phyloP scores from a whole-genome alignment of 2,888 invertebrate species.

The Piscicola geometra region DNA sequence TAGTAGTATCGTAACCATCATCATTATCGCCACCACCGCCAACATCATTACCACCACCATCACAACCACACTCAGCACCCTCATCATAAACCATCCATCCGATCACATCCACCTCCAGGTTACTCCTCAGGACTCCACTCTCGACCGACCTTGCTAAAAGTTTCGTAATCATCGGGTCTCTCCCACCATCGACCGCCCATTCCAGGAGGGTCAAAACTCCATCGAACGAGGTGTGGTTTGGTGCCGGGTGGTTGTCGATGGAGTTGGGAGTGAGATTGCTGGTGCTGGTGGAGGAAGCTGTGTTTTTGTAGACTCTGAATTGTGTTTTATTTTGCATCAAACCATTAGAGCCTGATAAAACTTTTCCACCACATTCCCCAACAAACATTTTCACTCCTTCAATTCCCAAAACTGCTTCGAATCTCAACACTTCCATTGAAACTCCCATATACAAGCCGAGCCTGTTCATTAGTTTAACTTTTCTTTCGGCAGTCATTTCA shows the following conservation, averaged over 20 bases:
- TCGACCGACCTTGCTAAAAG: no score
- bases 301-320: neutral
- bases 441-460: conserved; percentile 2
- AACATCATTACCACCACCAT: neutral
- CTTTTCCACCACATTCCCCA: neutral
- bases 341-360: neutral
- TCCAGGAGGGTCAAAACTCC: no score
- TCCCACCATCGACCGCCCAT: no score
- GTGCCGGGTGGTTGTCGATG: neutral
- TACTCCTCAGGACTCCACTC: no score
- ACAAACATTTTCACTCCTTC: neutral
- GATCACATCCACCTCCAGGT: no score
- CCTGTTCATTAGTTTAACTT: conserved; percentile 1
- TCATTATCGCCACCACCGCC: neutral
- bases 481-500: neutral
- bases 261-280: neutral
- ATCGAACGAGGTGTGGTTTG: no score
- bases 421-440: neutral
- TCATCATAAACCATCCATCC: no score
- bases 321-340: neutral
- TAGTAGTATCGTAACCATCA: neutral
- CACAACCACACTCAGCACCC: neutral
- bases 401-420: neutral
- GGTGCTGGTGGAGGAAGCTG: neutral
- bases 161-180: no score